These are phyloP conservation scores for Todus mexicanus DNA, from an alignment of 2,797 vertebrate species.

Conservation along the genomic window DNA sequence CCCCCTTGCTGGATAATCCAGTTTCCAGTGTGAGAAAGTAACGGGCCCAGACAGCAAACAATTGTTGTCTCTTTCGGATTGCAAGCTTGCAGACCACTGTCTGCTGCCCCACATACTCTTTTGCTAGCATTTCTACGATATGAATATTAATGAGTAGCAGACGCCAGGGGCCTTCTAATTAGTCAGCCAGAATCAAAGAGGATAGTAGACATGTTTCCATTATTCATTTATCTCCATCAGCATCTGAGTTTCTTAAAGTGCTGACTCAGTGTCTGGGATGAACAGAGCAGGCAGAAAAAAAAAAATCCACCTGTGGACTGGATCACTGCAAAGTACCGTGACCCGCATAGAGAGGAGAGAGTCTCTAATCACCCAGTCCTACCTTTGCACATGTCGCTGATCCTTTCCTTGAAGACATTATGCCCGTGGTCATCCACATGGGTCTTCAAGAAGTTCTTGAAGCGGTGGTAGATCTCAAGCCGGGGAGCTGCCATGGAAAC, in stretches of 20 bases:
- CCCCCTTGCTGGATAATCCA: neutral
- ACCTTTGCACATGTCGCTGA: conserved; percentile 99
- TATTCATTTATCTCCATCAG: conserved; percentile 13
- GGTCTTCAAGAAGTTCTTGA: conserved; percentile 96
- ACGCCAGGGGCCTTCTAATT: conserved; percentile 16
- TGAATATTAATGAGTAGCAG: conserved; percentile 55
- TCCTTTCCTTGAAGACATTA: conserved; percentile 98
- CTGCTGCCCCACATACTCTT: conserved; percentile 52
- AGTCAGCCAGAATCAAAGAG: conserved; percentile 36
- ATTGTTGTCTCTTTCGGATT: conserved; percentile 39
- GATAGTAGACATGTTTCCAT: neutral
- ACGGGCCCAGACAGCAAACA: conserved; percentile 14
- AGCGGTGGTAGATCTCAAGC: conserved; percentile 97
- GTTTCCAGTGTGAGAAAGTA: conserved; percentile 29
- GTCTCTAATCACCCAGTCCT: neutral
- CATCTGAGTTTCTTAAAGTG: neutral
- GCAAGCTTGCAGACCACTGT: conserved; percentile 36
- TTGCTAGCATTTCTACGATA: neutral
- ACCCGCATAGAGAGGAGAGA: neutral
- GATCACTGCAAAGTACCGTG: neutral
- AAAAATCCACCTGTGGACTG: neutral
- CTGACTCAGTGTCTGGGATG: neutral
- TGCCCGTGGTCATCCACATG: conserved; percentile 94
- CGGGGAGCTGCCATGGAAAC: conserved; percentile 94
- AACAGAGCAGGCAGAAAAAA: neutral